A percentile compares a stretch with the other conserved stretches of the same genome.
phyloP scores from a whole-genome alignment of 1,140 invertebrate genomes.

The Drosophila bocki region DNA sequence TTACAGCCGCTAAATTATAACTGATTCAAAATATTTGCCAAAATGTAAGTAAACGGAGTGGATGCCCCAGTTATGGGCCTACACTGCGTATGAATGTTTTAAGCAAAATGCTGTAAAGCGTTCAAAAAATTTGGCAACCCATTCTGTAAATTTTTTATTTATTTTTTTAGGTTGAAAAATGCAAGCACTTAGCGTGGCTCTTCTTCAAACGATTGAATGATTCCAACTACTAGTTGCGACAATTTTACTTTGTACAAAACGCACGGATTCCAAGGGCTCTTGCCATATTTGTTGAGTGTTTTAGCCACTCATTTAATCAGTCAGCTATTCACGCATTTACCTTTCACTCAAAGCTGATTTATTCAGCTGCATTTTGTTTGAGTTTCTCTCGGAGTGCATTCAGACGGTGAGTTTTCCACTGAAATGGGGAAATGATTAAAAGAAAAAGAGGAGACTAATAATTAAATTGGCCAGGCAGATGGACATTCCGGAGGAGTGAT shows the following conservation, averaged over 20 bases:
- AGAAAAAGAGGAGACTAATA: constrained; percentile 4
- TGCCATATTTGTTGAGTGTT: constrained; percentile 23
- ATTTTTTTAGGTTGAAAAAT: background rate
- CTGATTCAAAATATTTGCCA: constrained; percentile 5
- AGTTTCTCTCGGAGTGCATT: constrained; percentile 55
- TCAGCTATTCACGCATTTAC: constrained; percentile 58
- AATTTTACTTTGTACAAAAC: constrained; percentile 13
- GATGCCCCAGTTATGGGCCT: background rate
- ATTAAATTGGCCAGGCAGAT: constrained; percentile 16
- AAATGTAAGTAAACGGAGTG: constrained; percentile 1
- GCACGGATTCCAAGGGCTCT: constrained; percentile 1
- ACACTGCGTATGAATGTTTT: constrained; percentile 33
- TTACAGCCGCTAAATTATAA: constrained; percentile 3
- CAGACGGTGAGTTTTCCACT: constrained; percentile 32
- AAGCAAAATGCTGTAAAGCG: background rate
- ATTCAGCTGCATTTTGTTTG: constrained; percentile 51
- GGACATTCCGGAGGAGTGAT: background rate
- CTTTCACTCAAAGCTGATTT: constrained; percentile 56
- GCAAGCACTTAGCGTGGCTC: background rate
- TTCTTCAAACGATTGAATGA: background rate
- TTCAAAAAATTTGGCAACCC: constrained; percentile 1
- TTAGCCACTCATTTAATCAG: constrained; percentile 53
- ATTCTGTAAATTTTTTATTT: background rate
- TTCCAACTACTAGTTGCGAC: constrained; percentile 10
- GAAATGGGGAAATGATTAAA: background rate